Base-by-base conservation (phyloP, 2,888 invertebrate species). In the Drosophila sordidapex region DNA sequence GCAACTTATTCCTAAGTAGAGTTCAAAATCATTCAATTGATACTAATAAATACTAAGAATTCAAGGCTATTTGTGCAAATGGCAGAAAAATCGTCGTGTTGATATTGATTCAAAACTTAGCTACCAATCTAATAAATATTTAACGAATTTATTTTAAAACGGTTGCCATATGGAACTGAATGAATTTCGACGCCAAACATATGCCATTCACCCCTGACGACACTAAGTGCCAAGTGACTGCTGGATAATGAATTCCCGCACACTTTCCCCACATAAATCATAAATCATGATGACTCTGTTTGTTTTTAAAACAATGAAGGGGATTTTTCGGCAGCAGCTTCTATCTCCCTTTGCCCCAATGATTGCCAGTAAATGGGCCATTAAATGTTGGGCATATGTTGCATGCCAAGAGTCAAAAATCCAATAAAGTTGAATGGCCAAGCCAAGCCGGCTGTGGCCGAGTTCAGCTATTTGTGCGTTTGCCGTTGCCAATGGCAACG, bases 391-490 rank as follows among this genome's bases (percentile, higher is more conserved):
- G 54, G 52, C 71, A 76, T 75, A 63, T 84, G 79, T 77, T 74
- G 79, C 79, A 74, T 79, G 75, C 70, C 64, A 64, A 66, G 68
- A 71, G 54, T 54, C 71, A 57, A 64, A 81, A 87, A 83, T 83
- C 82, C 81, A 71, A 87, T 85, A 85, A 77, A 85, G 87, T 86
- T 87, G 72, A 86, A 87, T 85, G 87, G 59, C 46, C 46, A 46
- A 21, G 59, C 81, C 82, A 69, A 64, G 57, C 64, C 56, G 66
- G 48, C 63, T 66, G 48, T 48, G 49, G 56, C 54, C 43, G 46
- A 56, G 35, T 56, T 67, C 48, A 40, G 60, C 54, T 62, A 72
- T 68, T 78, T 63, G 70, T 40, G 10, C 31, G 51, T 36, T 43
- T 54, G 36, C 25, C 49, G 76, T 82, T 74, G 77, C 73, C 76